Conservation (phyloP, 2,888 invertebrate species). For the Harpalus rubripes region DNA sequence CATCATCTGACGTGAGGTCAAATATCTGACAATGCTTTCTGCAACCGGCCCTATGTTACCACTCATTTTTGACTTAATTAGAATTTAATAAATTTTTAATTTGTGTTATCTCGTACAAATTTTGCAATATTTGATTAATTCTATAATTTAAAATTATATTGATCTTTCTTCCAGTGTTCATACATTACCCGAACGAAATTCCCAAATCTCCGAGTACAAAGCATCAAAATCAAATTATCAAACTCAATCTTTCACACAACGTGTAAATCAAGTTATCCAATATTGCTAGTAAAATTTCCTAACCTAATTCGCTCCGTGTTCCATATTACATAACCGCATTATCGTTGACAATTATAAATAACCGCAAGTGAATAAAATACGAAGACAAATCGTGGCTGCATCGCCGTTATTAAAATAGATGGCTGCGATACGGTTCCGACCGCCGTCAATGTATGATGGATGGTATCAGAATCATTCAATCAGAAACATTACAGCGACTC, state of each 20-base stretch:
- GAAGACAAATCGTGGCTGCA: constrained; percentile 61
- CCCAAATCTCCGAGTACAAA: background rate
- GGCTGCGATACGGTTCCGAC: constrained; percentile 47
- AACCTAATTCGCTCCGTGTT: background rate
- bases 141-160: too few relatives aligned
- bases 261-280: constrained; percentile 22
- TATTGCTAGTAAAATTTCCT: constrained; percentile 29
- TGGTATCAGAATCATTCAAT: constrained; percentile 66
- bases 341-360: constrained; percentile 62
- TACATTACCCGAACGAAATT: background rate
- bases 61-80: too few relatives aligned
- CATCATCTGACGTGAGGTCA: too few relatives aligned
- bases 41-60: too few relatives aligned
- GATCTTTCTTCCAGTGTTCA: too few relatives aligned
- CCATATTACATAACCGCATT: constrained; percentile 24
- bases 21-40: too few relatives aligned
- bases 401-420: constrained; percentile 64
- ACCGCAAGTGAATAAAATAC: constrained; percentile 60
- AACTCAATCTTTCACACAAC: background rate
- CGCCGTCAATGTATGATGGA: constrained; percentile 64
- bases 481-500: constrained; percentile 62
- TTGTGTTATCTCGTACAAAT: too few relatives aligned
- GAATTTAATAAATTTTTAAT: too few relatives aligned
- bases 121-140: too few relatives aligned
- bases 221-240: background rate